Conservation (phyloP, 1,140 invertebrate genomes). For the Trissolcus basalis region DNA sequence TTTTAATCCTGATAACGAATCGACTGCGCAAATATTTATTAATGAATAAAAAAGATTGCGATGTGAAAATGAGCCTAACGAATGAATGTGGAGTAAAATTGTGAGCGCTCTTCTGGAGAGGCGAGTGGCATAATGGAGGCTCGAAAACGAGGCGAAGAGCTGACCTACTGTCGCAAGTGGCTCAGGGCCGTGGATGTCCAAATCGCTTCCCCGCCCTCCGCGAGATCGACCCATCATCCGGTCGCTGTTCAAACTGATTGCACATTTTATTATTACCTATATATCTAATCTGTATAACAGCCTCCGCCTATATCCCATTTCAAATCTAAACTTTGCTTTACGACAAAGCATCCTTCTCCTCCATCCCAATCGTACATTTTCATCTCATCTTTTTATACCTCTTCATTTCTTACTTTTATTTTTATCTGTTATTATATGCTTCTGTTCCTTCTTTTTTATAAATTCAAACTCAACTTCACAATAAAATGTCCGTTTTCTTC, state of each 20-base stretch:
- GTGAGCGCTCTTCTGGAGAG: slow-evolving; percentile 49
- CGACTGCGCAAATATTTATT: no score
- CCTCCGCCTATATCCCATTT: slow-evolving; percentile 7
- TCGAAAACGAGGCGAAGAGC: slow-evolving; percentile 70
- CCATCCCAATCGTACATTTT: no score
- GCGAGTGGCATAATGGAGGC: slow-evolving; percentile 63
- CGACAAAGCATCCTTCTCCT: no score
- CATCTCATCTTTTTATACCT: no score
- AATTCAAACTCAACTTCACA: no score
- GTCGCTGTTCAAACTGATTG: slow-evolving; percentile 43
- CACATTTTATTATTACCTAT: slow-evolving; percentile 43
- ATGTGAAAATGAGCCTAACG: slow-evolving; percentile 33
- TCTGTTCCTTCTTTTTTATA: no score
- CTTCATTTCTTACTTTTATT: no score
- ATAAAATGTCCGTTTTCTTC: no score
- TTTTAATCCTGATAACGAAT: no score
- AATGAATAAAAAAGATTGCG: background rate
- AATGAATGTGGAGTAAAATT: slow-evolving; percentile 51
- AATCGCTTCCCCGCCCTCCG: slow-evolving; percentile 57
- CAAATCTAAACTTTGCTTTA: no score
- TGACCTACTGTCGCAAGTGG: slow-evolving; percentile 73
- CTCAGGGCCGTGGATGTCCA: slow-evolving; percentile 73
- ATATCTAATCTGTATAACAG: slow-evolving; percentile 24
- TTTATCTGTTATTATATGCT: no score
- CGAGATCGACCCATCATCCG: slow-evolving; percentile 53